These are phyloP conservation scores for Trissolcus japonicus DNA, from an alignment of 2,888 invertebrate genomes.

Conservation along the genomic window DNA sequence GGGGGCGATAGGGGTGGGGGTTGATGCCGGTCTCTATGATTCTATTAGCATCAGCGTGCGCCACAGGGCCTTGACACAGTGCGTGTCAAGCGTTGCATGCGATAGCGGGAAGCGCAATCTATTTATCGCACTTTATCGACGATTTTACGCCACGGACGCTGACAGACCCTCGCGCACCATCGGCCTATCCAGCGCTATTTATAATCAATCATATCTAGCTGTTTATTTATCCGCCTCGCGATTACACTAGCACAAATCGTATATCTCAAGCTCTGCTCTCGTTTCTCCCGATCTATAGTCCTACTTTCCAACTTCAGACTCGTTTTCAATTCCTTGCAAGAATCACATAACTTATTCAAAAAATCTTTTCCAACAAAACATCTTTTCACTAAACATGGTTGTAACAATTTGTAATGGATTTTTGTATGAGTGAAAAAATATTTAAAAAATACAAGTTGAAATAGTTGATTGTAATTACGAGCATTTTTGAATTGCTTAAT, in stretches of 20 bases:
- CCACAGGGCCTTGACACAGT: slow-evolving; percentile 74
- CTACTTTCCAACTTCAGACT: slow-evolving; percentile 1
- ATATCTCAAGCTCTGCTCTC: slow-evolving; percentile 44
- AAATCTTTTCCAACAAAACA: too few relatives aligned
- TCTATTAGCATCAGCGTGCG: slow-evolving; percentile 71
- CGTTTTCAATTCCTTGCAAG: neutral
- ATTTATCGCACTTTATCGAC: slow-evolving; percentile 73
- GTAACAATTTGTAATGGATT: too few relatives aligned
- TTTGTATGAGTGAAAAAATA: too few relatives aligned
- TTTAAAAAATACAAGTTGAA: too few relatives aligned
- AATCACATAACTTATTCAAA: neutral
- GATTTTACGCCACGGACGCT: slow-evolving; percentile 65
- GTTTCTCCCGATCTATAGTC: slow-evolving; percentile 26
- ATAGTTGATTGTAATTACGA: too few relatives aligned
- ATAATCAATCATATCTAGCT: slow-evolving; percentile 54
- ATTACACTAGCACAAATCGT: slow-evolving; percentile 35
- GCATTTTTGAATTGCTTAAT: neutral
- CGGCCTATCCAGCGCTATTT: slow-evolving; percentile 45
- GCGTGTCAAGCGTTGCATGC: slow-evolving; percentile 73
- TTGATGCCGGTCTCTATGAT: slow-evolving; percentile 60
- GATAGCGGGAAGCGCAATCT: slow-evolving; percentile 75
- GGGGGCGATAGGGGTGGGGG: slow-evolving; percentile 12
- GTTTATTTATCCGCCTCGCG: slow-evolving; percentile 50
- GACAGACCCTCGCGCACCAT: slow-evolving; percentile 57
- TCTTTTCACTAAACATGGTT: too few relatives aligned